Evolutionary conservation across 1,140 invertebrate genomes (phyloP), one percentile per base, ranked within the genome.

Genomic region (Metopolophium dirhodum): DNA sequence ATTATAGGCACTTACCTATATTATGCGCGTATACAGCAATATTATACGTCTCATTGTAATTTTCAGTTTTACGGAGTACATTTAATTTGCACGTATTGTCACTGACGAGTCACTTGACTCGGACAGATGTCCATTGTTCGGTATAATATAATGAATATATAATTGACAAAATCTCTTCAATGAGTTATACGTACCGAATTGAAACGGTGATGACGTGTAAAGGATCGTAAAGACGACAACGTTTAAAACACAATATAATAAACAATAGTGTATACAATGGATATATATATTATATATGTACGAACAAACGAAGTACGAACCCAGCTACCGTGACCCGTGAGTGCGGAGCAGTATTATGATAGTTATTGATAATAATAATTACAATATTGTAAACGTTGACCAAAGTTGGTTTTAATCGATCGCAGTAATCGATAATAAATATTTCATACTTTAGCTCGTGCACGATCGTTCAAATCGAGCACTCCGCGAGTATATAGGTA

Each of bases 361-460:
- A n/a, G 61, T 68, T 68, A 7, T 68, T 18, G 61, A 68, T n/a
- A 45, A 85, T n/a, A 45, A 85, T 37, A 82, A 82, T 82, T 26
- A 41, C 37, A 41, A n/a, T 45, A 68, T n/a, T n/a, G 30, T 68
- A 30, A 87, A 18, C 85, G 85, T 87, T 87, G 23, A 18, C 23
- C 85, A 26, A 26, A 30, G 23, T 87, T n/a, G 18, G 9, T 47
- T 87, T 47, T 47, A 47, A 87, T 45, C 85, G 30, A 49, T 47
- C 45, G 45, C 30, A n/a, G 61, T 87, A 87, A 87, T 87, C 85
- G 85, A 87, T 87, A 26, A 87, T 85, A 85, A 85, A 41, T 85
- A 85, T 85, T 68, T 68, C 61, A 85, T 85, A 85, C 23, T 85
- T 85, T 30, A 45, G 37, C 20, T 47, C 7, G 47, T n/a, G 18